Percentiles rank a stretch among this genome's conserved stretches.
Evolutionary conservation across 2,888 invertebrate genomes (phyloP).

Genomic region (Cephus spinipes): DNA sequence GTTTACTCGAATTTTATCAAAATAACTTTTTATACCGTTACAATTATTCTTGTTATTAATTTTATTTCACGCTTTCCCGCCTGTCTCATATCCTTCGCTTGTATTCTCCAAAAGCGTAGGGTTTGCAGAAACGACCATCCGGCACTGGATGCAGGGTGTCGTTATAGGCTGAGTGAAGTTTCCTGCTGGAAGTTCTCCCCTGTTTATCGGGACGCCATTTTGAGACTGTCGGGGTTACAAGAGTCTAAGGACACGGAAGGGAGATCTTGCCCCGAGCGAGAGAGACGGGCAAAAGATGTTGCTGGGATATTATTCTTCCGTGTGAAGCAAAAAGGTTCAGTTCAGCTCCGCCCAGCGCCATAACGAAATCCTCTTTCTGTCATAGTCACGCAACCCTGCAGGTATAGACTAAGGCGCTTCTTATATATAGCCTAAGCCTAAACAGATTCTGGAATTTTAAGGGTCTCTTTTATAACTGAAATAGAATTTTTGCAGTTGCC

Average conservation of each 20-base stretch:
- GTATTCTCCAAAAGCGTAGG: background rate
- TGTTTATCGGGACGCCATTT: conserved; percentile 2
- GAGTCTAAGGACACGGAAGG: background rate
- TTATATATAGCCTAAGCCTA: background rate
- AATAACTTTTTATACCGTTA: background rate
- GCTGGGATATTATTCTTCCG: background rate
- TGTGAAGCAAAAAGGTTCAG: background rate
- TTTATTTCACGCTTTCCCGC: background rate
- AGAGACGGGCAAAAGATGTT: background rate
- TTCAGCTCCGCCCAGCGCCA: conserved; percentile 4
- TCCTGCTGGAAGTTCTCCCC: background rate
- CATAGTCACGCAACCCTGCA: background rate
- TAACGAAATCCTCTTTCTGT: background rate
- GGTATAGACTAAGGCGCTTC: background rate
- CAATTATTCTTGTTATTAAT: background rate
- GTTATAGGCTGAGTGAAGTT: background rate
- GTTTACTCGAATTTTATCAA: background rate
- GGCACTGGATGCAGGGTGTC: conserved; percentile 4
- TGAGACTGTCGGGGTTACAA: background rate
- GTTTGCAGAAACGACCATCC: background rate
- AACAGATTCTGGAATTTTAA: background rate
- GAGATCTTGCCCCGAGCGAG: background rate
- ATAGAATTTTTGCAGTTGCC: background rate
- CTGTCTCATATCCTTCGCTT: background rate
- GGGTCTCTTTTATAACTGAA: background rate